Evolutionary conservation across 2,113 vertebrate species (phyloP).

Genomic region (Myiopsitta monachus): DNA sequence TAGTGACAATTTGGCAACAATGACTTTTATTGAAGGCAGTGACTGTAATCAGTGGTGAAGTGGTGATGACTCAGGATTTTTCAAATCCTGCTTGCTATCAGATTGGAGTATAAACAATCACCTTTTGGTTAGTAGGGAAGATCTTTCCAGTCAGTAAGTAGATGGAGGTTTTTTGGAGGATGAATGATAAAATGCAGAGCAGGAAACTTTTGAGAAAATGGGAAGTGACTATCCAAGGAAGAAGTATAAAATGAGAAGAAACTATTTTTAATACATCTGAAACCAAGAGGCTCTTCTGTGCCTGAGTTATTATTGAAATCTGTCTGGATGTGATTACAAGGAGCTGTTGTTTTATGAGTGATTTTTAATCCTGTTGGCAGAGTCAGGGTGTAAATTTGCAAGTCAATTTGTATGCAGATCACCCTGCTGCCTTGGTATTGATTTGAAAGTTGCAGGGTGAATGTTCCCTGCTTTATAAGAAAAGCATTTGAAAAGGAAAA

Average conservation of each 20-base stretch:
- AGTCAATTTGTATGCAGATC: constrained; percentile 61
- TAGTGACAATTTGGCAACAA: background rate
- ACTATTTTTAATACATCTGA: constrained; percentile 55
- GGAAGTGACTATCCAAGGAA: constrained; percentile 31
- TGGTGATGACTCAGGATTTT: background rate
- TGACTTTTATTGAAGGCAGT: background rate
- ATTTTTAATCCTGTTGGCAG: constrained; percentile 66
- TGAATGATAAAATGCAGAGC: background rate
- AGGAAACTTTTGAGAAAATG: constrained; percentile 43
- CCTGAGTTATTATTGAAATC: constrained; percentile 61
- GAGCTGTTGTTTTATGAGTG: constrained; percentile 56
- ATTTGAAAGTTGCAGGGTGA: constrained; percentile 55
- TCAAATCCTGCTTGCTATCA: background rate
- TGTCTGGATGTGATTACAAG: constrained; percentile 63
- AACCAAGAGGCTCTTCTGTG: constrained; percentile 52
- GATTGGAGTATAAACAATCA: background rate
- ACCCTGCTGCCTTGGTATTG: constrained; percentile 47
- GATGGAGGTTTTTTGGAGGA: background rate
- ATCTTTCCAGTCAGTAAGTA: background rate
- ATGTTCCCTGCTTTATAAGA: constrained; percentile 23
- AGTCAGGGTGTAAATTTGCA: constrained; percentile 46
- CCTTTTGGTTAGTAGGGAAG: background rate
- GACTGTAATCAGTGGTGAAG: background rate
- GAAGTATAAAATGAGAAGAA: constrained; percentile 44
- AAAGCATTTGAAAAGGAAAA: constrained; percentile 6